Conservation (phyloP, 64 coral and sea anemone genomes). For the Hydrozoanthus tunicans region DNA sequence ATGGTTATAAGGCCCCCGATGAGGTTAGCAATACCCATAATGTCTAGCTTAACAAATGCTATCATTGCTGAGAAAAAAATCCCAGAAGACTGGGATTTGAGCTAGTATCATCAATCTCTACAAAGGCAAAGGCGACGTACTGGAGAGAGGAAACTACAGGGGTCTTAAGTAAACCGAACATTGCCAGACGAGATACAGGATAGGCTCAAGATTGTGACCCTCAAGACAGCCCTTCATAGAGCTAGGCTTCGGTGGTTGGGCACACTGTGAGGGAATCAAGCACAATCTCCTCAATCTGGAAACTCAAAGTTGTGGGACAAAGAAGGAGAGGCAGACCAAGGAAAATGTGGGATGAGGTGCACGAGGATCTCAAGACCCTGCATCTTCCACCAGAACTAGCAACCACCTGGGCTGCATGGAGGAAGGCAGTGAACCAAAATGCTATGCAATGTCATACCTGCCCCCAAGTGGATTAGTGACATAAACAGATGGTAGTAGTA, state of each 20-base stretch:
- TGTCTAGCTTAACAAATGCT: not conserved
- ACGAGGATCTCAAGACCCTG: too few relatives aligned
- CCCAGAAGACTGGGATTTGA: not conserved
- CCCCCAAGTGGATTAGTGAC: not conserved
- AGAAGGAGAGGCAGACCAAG: too few relatives aligned
- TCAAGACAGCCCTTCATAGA: not conserved
- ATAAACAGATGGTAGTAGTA: not conserved
- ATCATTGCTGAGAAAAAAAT: slow-evolving; percentile 1
- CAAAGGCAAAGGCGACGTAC: not conserved
- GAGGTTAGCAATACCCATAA: not conserved
- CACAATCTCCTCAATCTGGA: too few relatives aligned
- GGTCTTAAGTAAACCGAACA: not conserved
- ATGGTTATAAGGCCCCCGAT: not conserved
- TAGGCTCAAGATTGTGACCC: not conserved
- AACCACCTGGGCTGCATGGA: too few relatives aligned
- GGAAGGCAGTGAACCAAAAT: not conserved
- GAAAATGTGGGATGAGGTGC: too few relatives aligned
- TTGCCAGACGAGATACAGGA: not conserved
- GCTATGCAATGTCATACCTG: not conserved
- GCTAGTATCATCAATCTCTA: not conserved
- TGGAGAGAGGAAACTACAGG: not conserved
- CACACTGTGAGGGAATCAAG: too few relatives aligned
- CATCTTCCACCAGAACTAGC: too few relatives aligned
- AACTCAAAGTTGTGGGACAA: too few relatives aligned
- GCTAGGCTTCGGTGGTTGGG: too few relatives aligned